These are phyloP conservation scores for Eilema griseolum DNA, from an alignment of 2,888 invertebrate species.

Conservation along the genomic window DNA sequence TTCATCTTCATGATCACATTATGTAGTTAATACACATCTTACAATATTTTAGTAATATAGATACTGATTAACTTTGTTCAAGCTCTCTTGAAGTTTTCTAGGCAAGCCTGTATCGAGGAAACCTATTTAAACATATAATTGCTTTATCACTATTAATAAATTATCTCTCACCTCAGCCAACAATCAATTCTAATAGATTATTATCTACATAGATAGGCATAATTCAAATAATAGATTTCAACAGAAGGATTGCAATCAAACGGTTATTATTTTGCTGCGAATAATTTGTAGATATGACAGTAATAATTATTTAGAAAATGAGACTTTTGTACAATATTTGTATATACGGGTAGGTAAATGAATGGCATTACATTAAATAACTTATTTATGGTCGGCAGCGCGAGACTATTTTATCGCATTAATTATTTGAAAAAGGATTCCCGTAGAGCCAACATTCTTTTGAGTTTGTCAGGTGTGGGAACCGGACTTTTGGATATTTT, in stretches of 20 bases:
- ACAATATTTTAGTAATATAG: slow-evolving; percentile 68
- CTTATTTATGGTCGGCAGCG: neutral
- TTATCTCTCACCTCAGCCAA: too few relatives aligned
- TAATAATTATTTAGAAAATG: neutral
- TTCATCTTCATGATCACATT: slow-evolving; percentile 82
- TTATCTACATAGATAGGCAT: too few relatives aligned
- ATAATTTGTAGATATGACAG: neutral
- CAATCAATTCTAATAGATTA: too few relatives aligned
- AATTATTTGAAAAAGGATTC: slow-evolving; percentile 86
- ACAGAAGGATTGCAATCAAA: slow-evolving; percentile 10
- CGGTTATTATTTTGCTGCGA: neutral
- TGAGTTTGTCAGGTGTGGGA: slow-evolving; percentile 74
- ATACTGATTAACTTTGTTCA: slow-evolving; percentile 78
- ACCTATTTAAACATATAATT: too few relatives aligned
- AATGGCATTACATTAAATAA: neutral
- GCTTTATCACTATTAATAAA: too few relatives aligned
- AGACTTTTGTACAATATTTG: neutral
- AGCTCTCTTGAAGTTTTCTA: slow-evolving; percentile 80
- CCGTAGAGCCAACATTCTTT: slow-evolving; percentile 75
- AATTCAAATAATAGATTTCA: too few relatives aligned
- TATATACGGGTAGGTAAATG: neutral
- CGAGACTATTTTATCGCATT: slow-evolving; percentile 84
- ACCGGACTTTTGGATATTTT: slow-evolving; percentile 39
- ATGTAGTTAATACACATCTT: slow-evolving; percentile 78
- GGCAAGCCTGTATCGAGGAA: too few relatives aligned